Evolutionary conservation across 1,140 invertebrate genomes (phyloP).

Genomic region (Mizuhopecten yessoensis): DNA sequence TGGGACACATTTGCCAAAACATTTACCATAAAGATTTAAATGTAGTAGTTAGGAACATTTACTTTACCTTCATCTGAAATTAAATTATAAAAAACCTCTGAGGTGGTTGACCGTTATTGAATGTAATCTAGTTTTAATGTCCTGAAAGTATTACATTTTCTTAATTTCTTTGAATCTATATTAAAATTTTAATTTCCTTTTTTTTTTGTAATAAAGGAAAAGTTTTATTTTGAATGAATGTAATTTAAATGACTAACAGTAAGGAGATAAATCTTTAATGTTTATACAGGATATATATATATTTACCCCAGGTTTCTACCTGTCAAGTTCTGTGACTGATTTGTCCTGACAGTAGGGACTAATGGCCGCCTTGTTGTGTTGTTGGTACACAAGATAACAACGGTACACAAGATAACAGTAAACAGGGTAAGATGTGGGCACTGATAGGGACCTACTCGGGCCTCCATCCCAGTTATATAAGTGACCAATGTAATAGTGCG

Average conservation of each 20-base stretch:
- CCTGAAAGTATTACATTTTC: background rate
- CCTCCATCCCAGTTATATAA: background rate
- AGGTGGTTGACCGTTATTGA: background rate
- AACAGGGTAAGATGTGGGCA: background rate
- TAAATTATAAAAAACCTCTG: background rate
- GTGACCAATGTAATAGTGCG: background rate
- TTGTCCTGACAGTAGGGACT: background rate
- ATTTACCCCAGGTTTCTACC: background rate
- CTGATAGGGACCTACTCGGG: background rate
- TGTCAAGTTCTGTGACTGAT: background rate
- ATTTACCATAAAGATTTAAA: background rate
- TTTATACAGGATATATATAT: conserved; percentile 27
- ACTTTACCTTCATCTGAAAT: background rate
- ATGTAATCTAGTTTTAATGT: background rate
- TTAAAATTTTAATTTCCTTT: conserved; percentile 5
- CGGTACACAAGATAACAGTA: too few relatives aligned
- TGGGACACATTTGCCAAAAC: too few relatives aligned
- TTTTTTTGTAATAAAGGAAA: background rate
- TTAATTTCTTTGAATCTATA: background rate
- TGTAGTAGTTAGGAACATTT: background rate
- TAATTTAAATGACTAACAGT: background rate
- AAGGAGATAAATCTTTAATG: background rate
- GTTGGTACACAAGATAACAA: background rate
- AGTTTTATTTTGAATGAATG: background rate
- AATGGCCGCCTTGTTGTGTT: background rate